Evolutionary conservation across 2,113 vertebrate species (phyloP), one percentile per base, ranked within the genome.

Genomic region (Vidua macroura): DNA sequence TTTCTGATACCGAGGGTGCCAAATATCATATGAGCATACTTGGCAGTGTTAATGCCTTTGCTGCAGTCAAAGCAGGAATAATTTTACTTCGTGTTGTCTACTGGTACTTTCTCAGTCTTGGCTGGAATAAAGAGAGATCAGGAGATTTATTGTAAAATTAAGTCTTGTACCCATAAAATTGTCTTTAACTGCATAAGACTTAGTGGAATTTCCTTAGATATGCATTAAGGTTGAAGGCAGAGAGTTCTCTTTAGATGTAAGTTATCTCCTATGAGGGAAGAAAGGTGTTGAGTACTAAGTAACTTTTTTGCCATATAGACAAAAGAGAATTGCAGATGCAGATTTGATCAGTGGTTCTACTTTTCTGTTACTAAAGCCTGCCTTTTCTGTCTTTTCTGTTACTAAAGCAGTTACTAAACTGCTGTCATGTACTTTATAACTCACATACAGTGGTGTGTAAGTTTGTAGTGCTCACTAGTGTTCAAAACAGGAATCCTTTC

Each of bases 1-100:
- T 37, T 25, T 48, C 44, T 11, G 8, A 1, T 55, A 8, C 12
- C 4, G 16, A 46, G 11, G 4, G 4, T 19, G 31, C 79, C 22
- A 31, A 30, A 60, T 35, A 7, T 59, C 0, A 0, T 10, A 1
- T 3, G 4, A 39, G 10, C 6, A 6, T 60, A 3, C 3, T 8
- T 76, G 18, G 25, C 41, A 19, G 4, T 24, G 24, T 33, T 80
- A 43, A 33, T 74, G 60, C 39, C 9, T 84, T 46, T 19, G 17
- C 24, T 79, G 49, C 17, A 49, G 25, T 44, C 43, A 37, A 30
- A 79, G 53, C 20, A 28, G 31, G 41, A 53, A 64, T 37, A 15
- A 16, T 44, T n/a, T 1, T 8, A 2, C 4, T 31, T 62, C 5
- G 12, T 69, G 27, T 63, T 51, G 27, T 39, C 39, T 51, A 2